Evolutionary conservation across 2,888 invertebrate species (phyloP).

Genomic region (Drosophila anomalata): DNA sequence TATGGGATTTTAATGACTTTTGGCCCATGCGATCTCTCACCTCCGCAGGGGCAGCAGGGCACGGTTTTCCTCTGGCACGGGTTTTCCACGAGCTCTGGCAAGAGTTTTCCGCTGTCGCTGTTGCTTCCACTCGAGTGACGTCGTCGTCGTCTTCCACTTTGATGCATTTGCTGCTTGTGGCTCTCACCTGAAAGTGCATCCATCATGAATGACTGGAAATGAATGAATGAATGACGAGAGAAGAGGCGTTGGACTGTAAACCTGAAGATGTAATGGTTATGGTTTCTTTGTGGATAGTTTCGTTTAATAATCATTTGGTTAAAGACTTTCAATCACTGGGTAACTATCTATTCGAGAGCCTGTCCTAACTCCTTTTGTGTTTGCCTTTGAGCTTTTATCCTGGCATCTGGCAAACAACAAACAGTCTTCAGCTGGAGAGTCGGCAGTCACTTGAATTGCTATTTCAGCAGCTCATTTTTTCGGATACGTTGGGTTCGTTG

Average conservation of each 20-base stretch:
- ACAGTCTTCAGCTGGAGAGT: constrained; percentile 31
- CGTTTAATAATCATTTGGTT: neutral
- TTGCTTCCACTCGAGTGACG: constrained; percentile 69
- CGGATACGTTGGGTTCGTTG: constrained; percentile 66
- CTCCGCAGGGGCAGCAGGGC: neutral
- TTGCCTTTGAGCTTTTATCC: constrained; percentile 63
- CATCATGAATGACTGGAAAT: constrained; percentile 66
- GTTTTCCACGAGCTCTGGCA: constrained; percentile 34
- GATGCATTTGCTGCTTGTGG: constrained; percentile 66
- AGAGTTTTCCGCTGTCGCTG: constrained; percentile 20
- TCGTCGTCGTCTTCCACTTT: constrained; percentile 63
- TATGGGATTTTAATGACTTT: constrained; percentile 43
- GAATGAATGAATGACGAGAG: constrained; percentile 24
- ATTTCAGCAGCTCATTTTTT: constrained; percentile 80
- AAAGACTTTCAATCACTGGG: neutral
- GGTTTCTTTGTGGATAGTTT: neutral
- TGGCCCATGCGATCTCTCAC: neutral
- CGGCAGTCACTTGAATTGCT: constrained; percentile 78
- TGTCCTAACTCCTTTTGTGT: constrained; percentile 25
- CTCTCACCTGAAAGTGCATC: constrained; percentile 58
- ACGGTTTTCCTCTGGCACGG: constrained; percentile 19
- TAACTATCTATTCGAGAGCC: constrained; percentile 13
- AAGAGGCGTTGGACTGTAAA: constrained; percentile 81
- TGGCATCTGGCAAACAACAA: constrained; percentile 55
- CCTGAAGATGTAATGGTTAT: constrained; percentile 58